phyloP scores from a whole-genome alignment of 2,113 vertebrate genomes.

The Hippocampus guttulatus region DNA sequence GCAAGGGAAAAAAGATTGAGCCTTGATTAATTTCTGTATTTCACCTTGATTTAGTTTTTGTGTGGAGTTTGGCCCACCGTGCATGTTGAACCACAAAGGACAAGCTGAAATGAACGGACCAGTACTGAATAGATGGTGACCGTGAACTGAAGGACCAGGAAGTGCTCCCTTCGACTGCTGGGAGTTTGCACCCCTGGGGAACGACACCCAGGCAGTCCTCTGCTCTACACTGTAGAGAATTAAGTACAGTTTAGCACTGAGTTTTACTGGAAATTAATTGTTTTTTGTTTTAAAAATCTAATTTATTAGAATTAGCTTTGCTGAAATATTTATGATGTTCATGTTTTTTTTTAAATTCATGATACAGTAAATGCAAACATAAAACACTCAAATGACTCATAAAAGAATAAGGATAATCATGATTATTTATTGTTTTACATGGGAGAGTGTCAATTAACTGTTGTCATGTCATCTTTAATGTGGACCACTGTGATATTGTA shows the following conservation, averaged over 20 bases:
- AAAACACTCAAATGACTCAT: not conserved
- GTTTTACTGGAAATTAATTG: not conserved
- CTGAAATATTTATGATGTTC: not conserved
- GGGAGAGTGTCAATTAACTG: not conserved
- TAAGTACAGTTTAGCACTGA: constrained; percentile 5
- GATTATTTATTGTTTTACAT: not conserved
- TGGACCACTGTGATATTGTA: not conserved
- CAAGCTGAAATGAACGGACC: constrained; percentile 68
- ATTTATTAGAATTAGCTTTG: not conserved
- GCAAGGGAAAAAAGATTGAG: not conserved
- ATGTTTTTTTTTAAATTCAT: not conserved
- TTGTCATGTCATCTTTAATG: not conserved
- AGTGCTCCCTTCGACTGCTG: constrained; percentile 20
- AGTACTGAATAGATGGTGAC: constrained; percentile 36
- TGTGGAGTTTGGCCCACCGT: constrained; percentile 90
- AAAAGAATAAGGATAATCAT: not conserved
- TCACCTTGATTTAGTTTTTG: constrained; percentile 76
- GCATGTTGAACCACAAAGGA: constrained; percentile 84
- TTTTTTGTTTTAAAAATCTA: not conserved
- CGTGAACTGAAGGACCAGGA: constrained; percentile 35
- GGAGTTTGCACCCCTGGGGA: constrained; percentile 13
- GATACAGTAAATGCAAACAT: not conserved
- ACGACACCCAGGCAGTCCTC: constrained; percentile 5
- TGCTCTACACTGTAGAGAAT: constrained; percentile 32
- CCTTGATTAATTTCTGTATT: not conserved